Percentiles rank a stretch among this genome's conserved stretches.
Evolutionary conservation across 2,797 vertebrate genomes (phyloP).

Genomic region (Tamandua tetradactyla): DNA sequence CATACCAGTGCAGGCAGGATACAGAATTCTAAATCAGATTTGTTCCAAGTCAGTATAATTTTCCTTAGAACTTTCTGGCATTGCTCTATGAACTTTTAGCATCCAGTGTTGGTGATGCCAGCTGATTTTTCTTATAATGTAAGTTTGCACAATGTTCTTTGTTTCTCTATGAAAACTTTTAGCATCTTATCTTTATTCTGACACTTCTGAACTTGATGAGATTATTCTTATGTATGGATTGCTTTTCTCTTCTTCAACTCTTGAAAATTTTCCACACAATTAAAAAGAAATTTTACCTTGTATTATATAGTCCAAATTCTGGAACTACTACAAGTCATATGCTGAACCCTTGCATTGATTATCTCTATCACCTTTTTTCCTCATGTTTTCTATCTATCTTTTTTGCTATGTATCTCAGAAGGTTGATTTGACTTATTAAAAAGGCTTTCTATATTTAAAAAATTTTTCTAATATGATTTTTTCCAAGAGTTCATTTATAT

Average conservation of each 20-base stretch:
- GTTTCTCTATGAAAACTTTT: slow-evolving; percentile 32
- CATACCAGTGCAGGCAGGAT: too few species aligned
- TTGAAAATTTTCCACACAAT: background rate
- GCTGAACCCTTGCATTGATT: background rate
- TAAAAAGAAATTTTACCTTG: background rate
- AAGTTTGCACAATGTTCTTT: too few species aligned
- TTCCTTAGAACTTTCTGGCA: slow-evolving; percentile 29
- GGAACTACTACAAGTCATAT: background rate
- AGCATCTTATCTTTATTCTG: slow-evolving; percentile 13
- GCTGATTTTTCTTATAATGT: background rate
- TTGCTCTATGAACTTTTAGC: background rate
- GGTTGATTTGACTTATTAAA: slow-evolving; percentile 16
- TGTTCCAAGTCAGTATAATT: slow-evolving; percentile 53
- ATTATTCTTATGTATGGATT: slow-evolving; percentile 10
- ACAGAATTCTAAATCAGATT: slow-evolving; percentile 52
- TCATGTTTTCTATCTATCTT: background rate
- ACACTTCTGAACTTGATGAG: background rate
- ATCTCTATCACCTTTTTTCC: background rate
- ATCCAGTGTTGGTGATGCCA: background rate
- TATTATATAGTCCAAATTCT: background rate
- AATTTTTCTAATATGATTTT: background rate
- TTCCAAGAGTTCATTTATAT: slow-evolving; percentile 33
- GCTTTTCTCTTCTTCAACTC: slow-evolving; percentile 6
- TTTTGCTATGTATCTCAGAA: slow-evolving; percentile 11
- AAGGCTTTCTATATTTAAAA: slow-evolving; percentile 1